phyloP scores from a whole-genome alignment of 1,140 invertebrate species.

The Steinernema feltiae region DNA sequence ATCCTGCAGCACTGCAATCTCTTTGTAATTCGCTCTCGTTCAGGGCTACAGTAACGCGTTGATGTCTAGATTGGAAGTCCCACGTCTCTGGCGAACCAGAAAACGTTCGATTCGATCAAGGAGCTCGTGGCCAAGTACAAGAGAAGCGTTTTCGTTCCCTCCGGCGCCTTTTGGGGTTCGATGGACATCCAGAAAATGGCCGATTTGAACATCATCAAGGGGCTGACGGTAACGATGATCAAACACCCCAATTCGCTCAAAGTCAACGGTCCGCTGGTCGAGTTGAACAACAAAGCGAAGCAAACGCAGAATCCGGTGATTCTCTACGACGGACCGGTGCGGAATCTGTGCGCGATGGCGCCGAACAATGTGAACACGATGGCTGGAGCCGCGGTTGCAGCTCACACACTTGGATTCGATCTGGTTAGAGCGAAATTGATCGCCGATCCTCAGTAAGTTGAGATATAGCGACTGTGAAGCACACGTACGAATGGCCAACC shows the following conservation, averaged over 20 bases:
- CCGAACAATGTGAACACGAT: slow-evolving; percentile 66
- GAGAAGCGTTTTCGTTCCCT: slow-evolving; percentile 63
- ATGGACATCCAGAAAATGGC: slow-evolving; percentile 67
- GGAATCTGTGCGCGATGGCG: slow-evolving; percentile 64
- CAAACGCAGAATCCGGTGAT: slow-evolving; percentile 51
- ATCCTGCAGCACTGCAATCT: slow-evolving; percentile 62
- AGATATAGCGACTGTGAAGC: too few relatives aligned
- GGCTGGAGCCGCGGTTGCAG: slow-evolving; percentile 62
- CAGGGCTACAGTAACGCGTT: not conserved
- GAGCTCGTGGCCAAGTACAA: slow-evolving; percentile 46
- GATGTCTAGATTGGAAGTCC: slow-evolving; percentile 65
- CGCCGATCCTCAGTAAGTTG: slow-evolving; percentile 63
- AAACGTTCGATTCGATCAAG: slow-evolving; percentile 55
- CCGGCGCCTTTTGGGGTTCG: slow-evolving; percentile 66
- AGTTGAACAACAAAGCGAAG: slow-evolving; percentile 60
- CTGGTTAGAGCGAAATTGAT: slow-evolving; percentile 62
- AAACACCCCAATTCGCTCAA: slow-evolving; percentile 66
- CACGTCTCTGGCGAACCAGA: slow-evolving; percentile 62
- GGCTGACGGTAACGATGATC: slow-evolving; percentile 64
- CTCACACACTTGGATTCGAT: slow-evolving; percentile 66
- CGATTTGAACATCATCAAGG: slow-evolving; percentile 63
- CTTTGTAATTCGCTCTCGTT: slow-evolving; percentile 57
- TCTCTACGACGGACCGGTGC: slow-evolving; percentile 64
- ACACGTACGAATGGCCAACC: too few relatives aligned
- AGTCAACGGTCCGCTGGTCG: slow-evolving; percentile 59